Base-by-base conservation (phyloP, 2,888 invertebrate species). In the Volucella inanis region DNA sequence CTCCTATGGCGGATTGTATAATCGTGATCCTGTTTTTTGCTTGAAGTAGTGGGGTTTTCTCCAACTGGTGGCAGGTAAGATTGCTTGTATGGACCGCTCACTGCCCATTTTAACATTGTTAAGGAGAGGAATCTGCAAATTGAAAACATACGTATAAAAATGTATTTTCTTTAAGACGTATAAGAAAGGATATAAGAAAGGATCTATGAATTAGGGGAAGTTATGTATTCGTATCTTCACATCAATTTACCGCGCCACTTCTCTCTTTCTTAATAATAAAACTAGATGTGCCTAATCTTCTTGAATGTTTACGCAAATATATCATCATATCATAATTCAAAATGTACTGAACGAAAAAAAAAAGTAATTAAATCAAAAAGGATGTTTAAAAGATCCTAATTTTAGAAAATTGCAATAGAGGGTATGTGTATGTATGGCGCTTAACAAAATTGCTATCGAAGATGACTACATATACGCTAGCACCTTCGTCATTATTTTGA, bases 81-180 rank as follows among this genome's bases (percentile, higher is more conserved):
- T 62, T 89, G 90, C 57, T 90, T 89, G 15, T 67, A 76, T 41
- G 91, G 88, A 87, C 90, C 90, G 85, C 90, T 91, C 47, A 92
- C 90, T 83, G 91, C 90, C 92, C 92, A 92, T 89, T 92, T 92
- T 74, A 91, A 88, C 92, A 91, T 91, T 59, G 38, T 85, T n/a
- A 74, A 22, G 39, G 67, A 76, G 31, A 31, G 31, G 61, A 80
- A 71, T 76, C 84, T 85, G 84, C 62, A 80, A 49, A 67, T 50
- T 49, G 43, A 10, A 77, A 79, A 49, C 47, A 70, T 59, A 39
- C 80, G 52, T 74, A 47, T 31, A 54, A 61, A 49, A 39, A 14
- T 68, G 22, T 41, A n/a, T 72, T 64, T 8, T 64, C 15, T 18
- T 18, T 22, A 8, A 54, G 55, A 3, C 39, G 38, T 54, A n/a